phyloP scores from a whole-genome alignment of 2,888 invertebrate genomes.

The Dynastes tityus region DNA sequence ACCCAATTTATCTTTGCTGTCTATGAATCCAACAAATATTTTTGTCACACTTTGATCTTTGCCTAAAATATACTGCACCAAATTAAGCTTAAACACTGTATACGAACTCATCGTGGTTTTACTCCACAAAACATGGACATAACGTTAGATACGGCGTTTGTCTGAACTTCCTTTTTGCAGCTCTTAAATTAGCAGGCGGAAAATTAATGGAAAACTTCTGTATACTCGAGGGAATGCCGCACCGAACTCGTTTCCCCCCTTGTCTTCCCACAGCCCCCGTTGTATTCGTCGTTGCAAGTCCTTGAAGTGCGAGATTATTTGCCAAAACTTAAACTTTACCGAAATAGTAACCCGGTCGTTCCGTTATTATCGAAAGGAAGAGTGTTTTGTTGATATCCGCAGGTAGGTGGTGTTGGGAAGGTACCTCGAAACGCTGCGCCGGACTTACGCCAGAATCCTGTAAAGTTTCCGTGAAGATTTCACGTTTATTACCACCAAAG shows the following conservation, averaged over 20 bases:
- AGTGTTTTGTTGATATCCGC: constrained; percentile 30
- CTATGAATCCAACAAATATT: no score
- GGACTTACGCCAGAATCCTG: background rate
- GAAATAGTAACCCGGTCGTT: background rate
- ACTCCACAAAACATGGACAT: no score
- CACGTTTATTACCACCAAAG: background rate
- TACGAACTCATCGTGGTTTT: no score
- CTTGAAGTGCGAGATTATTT: constrained; percentile 20
- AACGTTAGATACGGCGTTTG: background rate
- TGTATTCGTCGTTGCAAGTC: no score
- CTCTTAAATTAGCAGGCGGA: constrained; percentile 22
- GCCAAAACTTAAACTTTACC: constrained; percentile 36
- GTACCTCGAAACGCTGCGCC: background rate
- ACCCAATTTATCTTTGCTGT: no score
- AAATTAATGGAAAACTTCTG: constrained; percentile 42
- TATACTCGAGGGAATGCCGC: background rate
- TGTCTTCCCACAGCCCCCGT: background rate
- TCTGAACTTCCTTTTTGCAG: background rate
- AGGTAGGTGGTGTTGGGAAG: background rate
- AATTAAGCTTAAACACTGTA: no score
- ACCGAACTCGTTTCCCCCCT: background rate
- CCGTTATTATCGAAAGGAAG: constrained; percentile 29
- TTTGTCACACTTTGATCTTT: no score
- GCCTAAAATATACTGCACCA: no score
- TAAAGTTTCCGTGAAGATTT: constrained; percentile 20